A percentile compares a stretch with the other conserved stretches of the same genome.
Conservation (phyloP, 2,113 vertebrate genomes). For the Hepsetus odoe region DNA sequence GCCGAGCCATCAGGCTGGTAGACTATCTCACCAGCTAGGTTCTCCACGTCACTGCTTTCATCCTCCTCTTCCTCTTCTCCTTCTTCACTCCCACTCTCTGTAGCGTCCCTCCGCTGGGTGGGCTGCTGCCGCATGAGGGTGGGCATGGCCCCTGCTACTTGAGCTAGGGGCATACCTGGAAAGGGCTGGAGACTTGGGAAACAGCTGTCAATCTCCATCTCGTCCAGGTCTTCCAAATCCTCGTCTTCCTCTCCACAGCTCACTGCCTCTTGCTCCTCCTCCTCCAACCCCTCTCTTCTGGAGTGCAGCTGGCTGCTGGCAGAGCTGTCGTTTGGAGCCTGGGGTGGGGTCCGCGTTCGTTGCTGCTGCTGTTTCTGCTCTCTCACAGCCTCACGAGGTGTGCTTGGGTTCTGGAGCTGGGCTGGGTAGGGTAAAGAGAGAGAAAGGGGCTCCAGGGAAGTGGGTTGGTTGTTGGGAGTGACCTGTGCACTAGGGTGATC, state of each 20-base stretch:
- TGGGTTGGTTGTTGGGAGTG: slow-evolving; percentile 85
- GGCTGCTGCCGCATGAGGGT: slow-evolving; percentile 76
- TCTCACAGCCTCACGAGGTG: slow-evolving; percentile 73
- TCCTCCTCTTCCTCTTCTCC: slow-evolving; percentile 91
- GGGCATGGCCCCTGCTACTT: slow-evolving; percentile 76
- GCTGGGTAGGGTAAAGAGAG: slow-evolving; percentile 71
- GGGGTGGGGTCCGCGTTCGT: slow-evolving; percentile 68
- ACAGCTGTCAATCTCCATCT: slow-evolving; percentile 86
- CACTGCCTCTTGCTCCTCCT: slow-evolving; percentile 82
- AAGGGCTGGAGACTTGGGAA: slow-evolving; percentile 82
- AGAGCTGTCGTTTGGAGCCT: slow-evolving; percentile 66
- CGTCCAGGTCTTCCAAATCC: slow-evolving; percentile 91
- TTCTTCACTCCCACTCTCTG: slow-evolving; percentile 90
- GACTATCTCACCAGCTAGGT: slow-evolving; percentile 98
- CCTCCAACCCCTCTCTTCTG: slow-evolving; percentile 77
- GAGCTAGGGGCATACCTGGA: slow-evolving; percentile 73
- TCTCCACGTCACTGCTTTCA: slow-evolving; percentile 96
- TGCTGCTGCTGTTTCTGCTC: slow-evolving; percentile 69
- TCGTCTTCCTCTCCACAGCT: slow-evolving; percentile 85
- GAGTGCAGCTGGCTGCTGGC: slow-evolving; percentile 68
- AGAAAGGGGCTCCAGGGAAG: slow-evolving; percentile 86
- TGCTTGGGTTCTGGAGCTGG: slow-evolving; percentile 70
- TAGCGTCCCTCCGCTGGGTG: slow-evolving; percentile 66
- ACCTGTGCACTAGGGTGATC: slow-evolving; percentile 89
- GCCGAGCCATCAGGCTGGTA: slow-evolving; percentile 99